Base-by-base conservation (phyloP, 64 coral and sea anemone species). In the Trachythela sp. region DNA sequence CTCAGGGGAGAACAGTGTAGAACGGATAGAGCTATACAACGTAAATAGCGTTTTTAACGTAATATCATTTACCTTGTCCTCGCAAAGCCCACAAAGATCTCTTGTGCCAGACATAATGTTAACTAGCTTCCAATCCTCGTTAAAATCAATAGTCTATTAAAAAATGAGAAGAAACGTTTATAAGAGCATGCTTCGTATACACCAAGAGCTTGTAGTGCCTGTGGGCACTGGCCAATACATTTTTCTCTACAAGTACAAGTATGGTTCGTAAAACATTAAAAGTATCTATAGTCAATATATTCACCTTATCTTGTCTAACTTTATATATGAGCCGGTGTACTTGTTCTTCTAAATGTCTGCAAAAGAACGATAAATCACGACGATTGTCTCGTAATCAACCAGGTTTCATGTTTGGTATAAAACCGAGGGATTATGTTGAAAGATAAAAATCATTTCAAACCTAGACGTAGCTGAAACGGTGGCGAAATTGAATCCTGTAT, bases 81-180 rank as follows among this genome's bases (percentile, higher is more conserved):
- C 39, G 48, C 90, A 91, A 8, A 91, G 40, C 13, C 76, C 45
- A 43, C 90, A 91, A 13, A 91, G 42, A 54, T 91, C 90, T 38
- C 60, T 38, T 29, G 90, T 75, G 31, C 90, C 90, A 36, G 86
- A 43, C 90, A 84, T 86, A 43, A 91, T 54, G 9, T 77, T 91
- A n/a, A 91, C 59, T 39, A 91, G 83, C 85, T 91, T 91, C 90
- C 90, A 91, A 13, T 86, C 90, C 22, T 77, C 15, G 32, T 86
- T 48, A 48, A 75, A 91, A 29, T 72, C 72, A 40, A 68, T 35
- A 15, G 75, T 43, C 89, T 90, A 68, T 45, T 6, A n/a, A n/a
- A n/a, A n/a, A n/a, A n/a, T n/a, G n/a, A n/a, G n/a, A n/a, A n/a
- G n/a, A n/a, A n/a, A n/a, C n/a, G n/a, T n/a, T n/a, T n/a, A n/a